Conservation (phyloP, 2,797 vertebrate genomes). For the Heliangelus exortis region DNA sequence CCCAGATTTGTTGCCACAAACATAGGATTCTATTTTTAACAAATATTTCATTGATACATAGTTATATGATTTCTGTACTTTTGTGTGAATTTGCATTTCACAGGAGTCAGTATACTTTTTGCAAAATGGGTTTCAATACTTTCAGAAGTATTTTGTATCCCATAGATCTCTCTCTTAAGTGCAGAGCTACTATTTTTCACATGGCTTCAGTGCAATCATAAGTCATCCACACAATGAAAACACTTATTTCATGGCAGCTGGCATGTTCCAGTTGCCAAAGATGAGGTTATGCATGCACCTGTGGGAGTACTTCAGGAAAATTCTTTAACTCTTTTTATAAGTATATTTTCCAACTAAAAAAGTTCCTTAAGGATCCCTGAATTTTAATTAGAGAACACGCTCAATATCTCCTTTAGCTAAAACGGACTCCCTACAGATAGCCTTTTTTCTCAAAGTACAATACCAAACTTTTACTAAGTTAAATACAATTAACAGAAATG, state of each 20-base stretch:
- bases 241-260: not conserved
- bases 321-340: not conserved
- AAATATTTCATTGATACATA: not conserved
- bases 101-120: not conserved
- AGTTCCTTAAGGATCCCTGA: not conserved
- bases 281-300: not conserved
- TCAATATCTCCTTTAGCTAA: not conserved
- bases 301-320: not conserved
- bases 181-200: not conserved
- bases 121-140: fast-evolving
- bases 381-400: not conserved
- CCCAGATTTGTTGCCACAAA: not conserved
- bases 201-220: not conserved
- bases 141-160: not conserved
- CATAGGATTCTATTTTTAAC: not conserved
- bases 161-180: not conserved
- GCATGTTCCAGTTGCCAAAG: not conserved
- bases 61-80: not conserved
- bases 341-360: not conserved
- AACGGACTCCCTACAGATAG: not conserved
- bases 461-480: not conserved
- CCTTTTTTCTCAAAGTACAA: not conserved
- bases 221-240: not conserved
- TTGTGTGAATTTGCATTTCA: not conserved
- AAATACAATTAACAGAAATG: not conserved